Evolutionary conservation across 2,113 vertebrate genomes (phyloP), one percentile per base, ranked within the genome.

Genomic region (Sisor rabdophorus): DNA sequence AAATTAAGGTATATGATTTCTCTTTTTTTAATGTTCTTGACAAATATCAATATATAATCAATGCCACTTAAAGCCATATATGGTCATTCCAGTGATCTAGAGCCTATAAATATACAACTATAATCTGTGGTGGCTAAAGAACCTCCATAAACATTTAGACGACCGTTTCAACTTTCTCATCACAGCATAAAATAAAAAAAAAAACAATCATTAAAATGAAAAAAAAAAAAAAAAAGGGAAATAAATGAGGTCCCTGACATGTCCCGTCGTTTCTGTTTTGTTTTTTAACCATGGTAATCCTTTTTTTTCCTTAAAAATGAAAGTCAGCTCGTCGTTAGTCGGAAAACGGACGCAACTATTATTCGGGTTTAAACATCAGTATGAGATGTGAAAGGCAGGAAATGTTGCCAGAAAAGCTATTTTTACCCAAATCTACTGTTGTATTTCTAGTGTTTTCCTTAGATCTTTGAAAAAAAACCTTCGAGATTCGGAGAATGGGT

Each of bases 1-100:
- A 87, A 89, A 90, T 85, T 81, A 79, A 90, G 85, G 83, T 89
- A 91, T 88, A 91, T 88, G 85, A 70, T 86, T 76, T 68, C 44
- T 69, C 65, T 52, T 3, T 68, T 80, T 80, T 80, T 74, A 75
- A 80, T 75, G 60, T 71, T 78, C 65, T 87, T 84, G 84, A 90
- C 89, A 89, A 88, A 90, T 88, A 90, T 90, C 85, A 89, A 89
- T 91, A 88, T 91, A 90, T 90, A n/a, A 89, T 90, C 86, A 89
- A 87, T 90, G 87, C 87, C 89, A 91, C 85, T 90, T 92, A 87
- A 90, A 91, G 89, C 87, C 87, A 89, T 86, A 84, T 82, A 88
- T 88, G n/a, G 87, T 92, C 88, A 90, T 89, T 90, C 90, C 87
- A 87, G 86, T 89, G 87, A 89, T 88, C 88, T 91, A 91, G 83